Evolutionary conservation across 2,113 vertebrate genomes (phyloP).

Genomic region (Hydrolagus affinis): DNA sequence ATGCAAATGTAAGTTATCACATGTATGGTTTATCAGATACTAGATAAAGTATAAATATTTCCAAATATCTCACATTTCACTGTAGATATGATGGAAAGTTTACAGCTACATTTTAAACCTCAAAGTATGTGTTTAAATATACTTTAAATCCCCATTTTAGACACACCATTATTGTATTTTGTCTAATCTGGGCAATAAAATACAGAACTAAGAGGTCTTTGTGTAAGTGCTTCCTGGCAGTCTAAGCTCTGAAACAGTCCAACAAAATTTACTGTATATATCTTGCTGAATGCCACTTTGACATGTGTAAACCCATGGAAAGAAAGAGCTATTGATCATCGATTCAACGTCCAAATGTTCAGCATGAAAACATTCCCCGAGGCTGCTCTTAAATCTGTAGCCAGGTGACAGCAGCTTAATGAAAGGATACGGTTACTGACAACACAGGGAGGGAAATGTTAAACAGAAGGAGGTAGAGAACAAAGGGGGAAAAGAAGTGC

Average conservation of each 20-base stretch:
- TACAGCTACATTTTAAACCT: too few species aligned
- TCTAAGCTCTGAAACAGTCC: neutral
- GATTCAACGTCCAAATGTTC: conserved; percentile 12
- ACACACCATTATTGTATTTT: neutral
- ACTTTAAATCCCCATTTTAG: conserved; percentile 1
- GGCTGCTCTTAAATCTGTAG: conserved; percentile 26
- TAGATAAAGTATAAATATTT: too few species aligned
- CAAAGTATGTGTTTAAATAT: too few species aligned
- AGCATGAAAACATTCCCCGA: conserved; percentile 26
- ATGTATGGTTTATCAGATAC: too few species aligned
- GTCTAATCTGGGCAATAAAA: neutral
- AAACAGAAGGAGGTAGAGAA: neutral
- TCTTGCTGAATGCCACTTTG: conserved; percentile 27
- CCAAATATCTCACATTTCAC: too few species aligned
- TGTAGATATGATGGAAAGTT: too few species aligned
- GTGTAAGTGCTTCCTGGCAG: neutral
- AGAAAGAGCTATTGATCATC: conserved; percentile 31
- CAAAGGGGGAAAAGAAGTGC: neutral
- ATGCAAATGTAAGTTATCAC: neutral
- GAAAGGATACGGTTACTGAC: conserved; percentile 25
- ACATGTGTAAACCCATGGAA: conserved; percentile 21
- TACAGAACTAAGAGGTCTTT: conserved; percentile 1
- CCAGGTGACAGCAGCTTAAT: conserved; percentile 27
- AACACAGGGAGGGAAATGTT: conserved; percentile 21
- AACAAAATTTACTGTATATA: conserved; percentile 11